phyloP scores from a whole-genome alignment of 2,888 invertebrate species.

The Apoderus coryli region DNA sequence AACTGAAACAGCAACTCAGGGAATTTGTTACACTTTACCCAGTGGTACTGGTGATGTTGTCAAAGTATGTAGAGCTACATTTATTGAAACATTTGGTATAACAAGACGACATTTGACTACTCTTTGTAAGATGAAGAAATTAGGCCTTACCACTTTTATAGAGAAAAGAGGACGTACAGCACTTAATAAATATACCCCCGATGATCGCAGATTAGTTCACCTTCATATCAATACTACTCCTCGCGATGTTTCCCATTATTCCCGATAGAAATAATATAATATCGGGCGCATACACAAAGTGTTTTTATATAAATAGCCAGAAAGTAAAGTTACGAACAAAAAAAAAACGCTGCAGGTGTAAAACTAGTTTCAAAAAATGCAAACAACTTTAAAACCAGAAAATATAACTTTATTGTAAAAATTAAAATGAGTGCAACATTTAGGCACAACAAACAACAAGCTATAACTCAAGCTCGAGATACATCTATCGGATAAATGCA shows the following conservation, averaged over 20 bases:
- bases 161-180: conserved; percentile 6
- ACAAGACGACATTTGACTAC: conserved; percentile 3
- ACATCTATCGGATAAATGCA: too few species aligned
- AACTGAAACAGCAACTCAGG: conserved; percentile 6
- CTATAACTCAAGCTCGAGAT: too few species aligned
- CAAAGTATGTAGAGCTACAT: conserved; percentile 6
- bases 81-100: conserved; percentile 6
- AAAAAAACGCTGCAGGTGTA: too few species aligned
- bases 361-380: too few species aligned
- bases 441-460: too few species aligned
- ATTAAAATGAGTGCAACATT: too few species aligned
- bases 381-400: too few species aligned
- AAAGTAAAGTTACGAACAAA: background rate
- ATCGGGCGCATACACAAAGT: background rate
- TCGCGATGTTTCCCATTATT: conserved; percentile 4
- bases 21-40: conserved; percentile 6
- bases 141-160: conserved; percentile 5
- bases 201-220: conserved; percentile 4
- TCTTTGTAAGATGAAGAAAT: conserved; percentile 4
- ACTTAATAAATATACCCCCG: conserved; percentile 4
- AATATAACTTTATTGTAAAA: too few species aligned
- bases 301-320: conserved; percentile 1
- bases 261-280: conserved; percentile 1
- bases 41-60: conserved; percentile 8
- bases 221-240: conserved; percentile 3